Evolutionary conservation across 2,113 vertebrate genomes (phyloP).

Genomic region (Paramisgurnus dabryanus): DNA sequence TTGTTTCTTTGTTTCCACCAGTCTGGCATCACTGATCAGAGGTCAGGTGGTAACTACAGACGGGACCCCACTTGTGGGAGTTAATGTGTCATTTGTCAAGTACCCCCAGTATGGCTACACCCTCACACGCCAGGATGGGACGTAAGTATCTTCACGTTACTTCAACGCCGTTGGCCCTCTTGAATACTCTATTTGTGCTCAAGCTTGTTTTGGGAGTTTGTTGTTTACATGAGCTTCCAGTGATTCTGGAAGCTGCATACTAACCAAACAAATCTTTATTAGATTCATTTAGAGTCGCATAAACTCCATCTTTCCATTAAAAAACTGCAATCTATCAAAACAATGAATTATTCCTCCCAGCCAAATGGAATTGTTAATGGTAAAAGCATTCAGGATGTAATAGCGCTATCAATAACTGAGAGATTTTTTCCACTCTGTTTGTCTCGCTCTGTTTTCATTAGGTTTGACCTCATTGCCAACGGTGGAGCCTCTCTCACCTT

Average conservation of each 20-base stretch:
- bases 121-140: constrained; percentile 97
- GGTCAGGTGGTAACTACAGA: constrained; percentile 97
- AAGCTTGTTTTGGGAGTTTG: background rate
- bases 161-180: background rate
- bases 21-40: constrained; percentile 93
- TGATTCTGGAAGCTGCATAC: constrained; percentile 40
- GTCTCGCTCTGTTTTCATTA: constrained; percentile 58
- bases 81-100: constrained; percentile 98
- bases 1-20: constrained; percentile 68
- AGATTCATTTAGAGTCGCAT: constrained; percentile 40
- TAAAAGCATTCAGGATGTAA: constrained; percentile 49
- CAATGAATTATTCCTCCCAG: constrained; percentile 50
- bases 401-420: constrained; percentile 50
- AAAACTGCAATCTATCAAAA: constrained; percentile 52
- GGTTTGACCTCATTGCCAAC: constrained; percentile 97
- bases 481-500: constrained; percentile 92
- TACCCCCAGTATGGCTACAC: constrained; percentile 97
- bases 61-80: constrained; percentile 95
- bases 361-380: constrained; percentile 50
- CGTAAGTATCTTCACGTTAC: constrained; percentile 80
- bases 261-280: constrained; percentile 51
- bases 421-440: constrained; percentile 17
- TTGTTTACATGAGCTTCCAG: constrained; percentile 28
- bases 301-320: constrained; percentile 43
- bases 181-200: constrained; percentile 23